Evolutionary conservation across 1,140 invertebrate genomes (phyloP).

Genomic region (Hylaeus volcanicus): DNA sequence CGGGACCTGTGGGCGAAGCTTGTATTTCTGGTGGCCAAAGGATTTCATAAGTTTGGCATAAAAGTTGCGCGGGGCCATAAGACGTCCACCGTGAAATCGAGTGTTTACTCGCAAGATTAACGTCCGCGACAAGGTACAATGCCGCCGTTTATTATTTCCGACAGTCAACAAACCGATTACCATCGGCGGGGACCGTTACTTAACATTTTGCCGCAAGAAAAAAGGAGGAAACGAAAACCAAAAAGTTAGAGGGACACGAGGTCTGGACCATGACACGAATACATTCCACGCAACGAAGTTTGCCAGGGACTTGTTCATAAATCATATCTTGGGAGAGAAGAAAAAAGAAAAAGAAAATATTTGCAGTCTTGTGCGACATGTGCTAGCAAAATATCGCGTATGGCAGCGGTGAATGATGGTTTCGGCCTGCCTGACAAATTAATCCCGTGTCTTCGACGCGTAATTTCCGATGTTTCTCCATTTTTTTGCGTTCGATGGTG

Average conservation of each 20-base stretch:
- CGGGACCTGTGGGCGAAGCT: neutral
- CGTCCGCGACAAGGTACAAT: constrained; percentile 44
- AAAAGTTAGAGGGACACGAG: constrained; percentile 40
- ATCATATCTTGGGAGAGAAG: constrained; percentile 39
- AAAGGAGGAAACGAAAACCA: constrained; percentile 16
- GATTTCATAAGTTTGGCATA: constrained; percentile 46
- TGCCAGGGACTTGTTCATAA: constrained; percentile 56
- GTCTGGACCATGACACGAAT: constrained; percentile 55
- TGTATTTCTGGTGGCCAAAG: neutral
- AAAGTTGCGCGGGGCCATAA: constrained; percentile 18
- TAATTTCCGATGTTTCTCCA: constrained; percentile 39
- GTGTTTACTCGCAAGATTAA: constrained; percentile 56
- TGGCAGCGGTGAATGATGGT: constrained; percentile 54
- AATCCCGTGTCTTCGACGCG: constrained; percentile 39
- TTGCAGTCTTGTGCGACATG: constrained; percentile 44
- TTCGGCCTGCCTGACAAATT: constrained; percentile 43
- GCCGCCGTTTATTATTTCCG: constrained; percentile 59
- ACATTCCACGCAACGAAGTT: constrained; percentile 48
- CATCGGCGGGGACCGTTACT: constrained; percentile 46
- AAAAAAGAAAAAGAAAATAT: constrained; percentile 39
- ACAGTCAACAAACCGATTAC: constrained; percentile 52
- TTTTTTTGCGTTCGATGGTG: constrained; percentile 10
- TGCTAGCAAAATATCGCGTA: constrained; percentile 49
- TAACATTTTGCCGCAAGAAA: constrained; percentile 47
- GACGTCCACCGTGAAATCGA: constrained; percentile 30